Base-by-base conservation (phyloP, 2,888 invertebrate genomes). In the Physocephala rufipes region DNA sequence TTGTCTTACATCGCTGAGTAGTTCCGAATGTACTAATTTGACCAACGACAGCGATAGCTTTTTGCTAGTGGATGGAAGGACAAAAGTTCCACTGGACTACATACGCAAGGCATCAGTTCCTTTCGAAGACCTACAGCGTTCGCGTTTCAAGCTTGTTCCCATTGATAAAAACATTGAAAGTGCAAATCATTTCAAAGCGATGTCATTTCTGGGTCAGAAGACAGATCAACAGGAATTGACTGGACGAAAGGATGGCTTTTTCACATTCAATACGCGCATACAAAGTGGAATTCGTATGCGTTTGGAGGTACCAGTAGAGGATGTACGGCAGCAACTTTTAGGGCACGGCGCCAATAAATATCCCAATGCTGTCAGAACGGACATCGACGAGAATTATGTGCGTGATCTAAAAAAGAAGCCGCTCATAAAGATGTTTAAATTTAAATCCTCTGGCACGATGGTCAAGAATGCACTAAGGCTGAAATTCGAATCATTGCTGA, bases 351-450 rank as follows among this genome's bases (percentile, higher is more conserved):
- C 66, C 0, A 72, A 66, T 2, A 82, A 84, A 67, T 79, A 79
- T 49, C 74, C 73, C 2, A 79, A 82, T 16, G 77, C 80, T 12
- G 81, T 86, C 0, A 80, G 84, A 5, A 84, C 84, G 0, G 86
- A 86, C 58, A 82, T 85, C 45, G 86, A 86, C 71, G 85, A 85
- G 72, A 80, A 84, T 51, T 86, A 85, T 47, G 81, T 84, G n/a
- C 78, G 82, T n/a, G 85, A 84, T 67, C 71, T 86, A 0, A 79
- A 80, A 9, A 81, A 79, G 24, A 80, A 83, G 0, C 81, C 84
- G 1, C 74, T 80, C 0, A 74, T 83, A 0, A 82, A 82, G n/a
- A 71, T 74, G 1, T 84, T 85, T 47, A 82, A 82, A 19, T 83
- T 82, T 49, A 84, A 82, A 71, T 79, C 82, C 0, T 78, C 82